Evolutionary conservation across 2,797 vertebrate genomes (phyloP).

Genomic region (Chiroxiphia lanceolata): DNA sequence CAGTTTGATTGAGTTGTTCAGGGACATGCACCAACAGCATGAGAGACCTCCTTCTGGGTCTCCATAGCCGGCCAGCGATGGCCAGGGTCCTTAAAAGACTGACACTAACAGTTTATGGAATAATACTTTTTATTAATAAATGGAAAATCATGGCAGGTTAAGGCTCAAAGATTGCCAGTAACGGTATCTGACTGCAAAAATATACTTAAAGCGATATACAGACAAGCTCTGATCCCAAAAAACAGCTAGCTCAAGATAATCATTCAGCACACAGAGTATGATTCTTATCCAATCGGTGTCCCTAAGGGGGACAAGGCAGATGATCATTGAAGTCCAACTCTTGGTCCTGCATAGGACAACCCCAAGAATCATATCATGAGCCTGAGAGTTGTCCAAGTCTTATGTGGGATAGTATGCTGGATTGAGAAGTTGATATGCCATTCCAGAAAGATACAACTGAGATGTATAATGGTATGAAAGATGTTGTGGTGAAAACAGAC

Average conservation of each 20-base stretch:
- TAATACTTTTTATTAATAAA: background rate
- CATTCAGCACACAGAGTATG: background rate
- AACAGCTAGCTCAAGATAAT: background rate
- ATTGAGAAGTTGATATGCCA: background rate
- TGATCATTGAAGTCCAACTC: background rate
- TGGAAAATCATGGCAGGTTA: background rate
- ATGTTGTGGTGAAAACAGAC: background rate
- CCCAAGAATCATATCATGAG: background rate
- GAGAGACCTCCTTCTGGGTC: accelerated
- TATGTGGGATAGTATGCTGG: background rate
- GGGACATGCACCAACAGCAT: background rate
- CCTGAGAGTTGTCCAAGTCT: background rate
- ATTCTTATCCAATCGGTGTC: background rate
- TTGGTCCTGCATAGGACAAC: background rate
- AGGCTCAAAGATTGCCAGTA: background rate
- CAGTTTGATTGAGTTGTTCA: background rate
- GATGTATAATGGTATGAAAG: background rate
- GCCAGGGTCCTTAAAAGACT: background rate
- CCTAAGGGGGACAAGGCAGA: background rate
- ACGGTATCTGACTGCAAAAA: background rate
- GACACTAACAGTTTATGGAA: background rate
- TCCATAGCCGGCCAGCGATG: accelerated
- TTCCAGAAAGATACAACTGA: background rate
- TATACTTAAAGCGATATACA: background rate
- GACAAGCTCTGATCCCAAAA: background rate